These are phyloP conservation scores for Aethina tumida DNA, from an alignment of 1,140 invertebrate genomes.

Conservation along the genomic window DNA sequence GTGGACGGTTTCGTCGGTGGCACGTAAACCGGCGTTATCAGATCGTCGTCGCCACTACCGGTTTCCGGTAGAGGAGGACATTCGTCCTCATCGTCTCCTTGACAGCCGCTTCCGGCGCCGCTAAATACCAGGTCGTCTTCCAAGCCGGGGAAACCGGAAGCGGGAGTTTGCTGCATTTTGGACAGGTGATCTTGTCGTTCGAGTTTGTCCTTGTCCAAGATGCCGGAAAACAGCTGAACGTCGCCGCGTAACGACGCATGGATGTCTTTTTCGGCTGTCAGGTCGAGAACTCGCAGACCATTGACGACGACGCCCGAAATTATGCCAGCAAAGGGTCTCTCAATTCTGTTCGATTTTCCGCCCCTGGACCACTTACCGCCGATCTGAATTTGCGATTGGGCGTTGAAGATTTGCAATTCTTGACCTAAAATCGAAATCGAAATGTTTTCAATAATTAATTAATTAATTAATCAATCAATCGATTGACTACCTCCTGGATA, in stretches of 20 bases:
- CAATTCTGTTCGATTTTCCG: constrained; percentile 62
- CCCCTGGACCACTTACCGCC: constrained; percentile 75
- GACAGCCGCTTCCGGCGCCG: constrained; percentile 78
- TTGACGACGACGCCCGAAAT: constrained; percentile 84
- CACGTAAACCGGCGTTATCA: constrained; percentile 86
- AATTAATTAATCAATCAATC: constrained; percentile 4
- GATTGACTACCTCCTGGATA: constrained; percentile 73
- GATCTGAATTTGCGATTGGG: constrained; percentile 81
- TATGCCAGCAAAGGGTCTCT: constrained; percentile 73
- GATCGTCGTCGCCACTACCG: constrained; percentile 74
- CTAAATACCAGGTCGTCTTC: constrained; percentile 82
- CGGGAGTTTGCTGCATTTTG: constrained; percentile 81
- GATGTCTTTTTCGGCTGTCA: constrained; percentile 71
- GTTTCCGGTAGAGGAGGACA: constrained; percentile 74
- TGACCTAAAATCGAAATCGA: constrained; percentile 49
- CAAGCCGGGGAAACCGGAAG: constrained; percentile 65
- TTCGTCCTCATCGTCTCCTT: constrained; percentile 75
- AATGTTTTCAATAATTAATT: not conserved
- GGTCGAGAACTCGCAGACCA: constrained; percentile 70
- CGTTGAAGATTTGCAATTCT: constrained; percentile 85
- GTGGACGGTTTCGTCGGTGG: constrained; percentile 67
- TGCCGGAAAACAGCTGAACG: constrained; percentile 59
- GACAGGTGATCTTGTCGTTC: constrained; percentile 60
- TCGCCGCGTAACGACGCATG: constrained; percentile 62
- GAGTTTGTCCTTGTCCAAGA: too few relatives aligned